Base-by-base conservation (phyloP, 2,797 vertebrate species). In the Aphelocoma californica region DNA sequence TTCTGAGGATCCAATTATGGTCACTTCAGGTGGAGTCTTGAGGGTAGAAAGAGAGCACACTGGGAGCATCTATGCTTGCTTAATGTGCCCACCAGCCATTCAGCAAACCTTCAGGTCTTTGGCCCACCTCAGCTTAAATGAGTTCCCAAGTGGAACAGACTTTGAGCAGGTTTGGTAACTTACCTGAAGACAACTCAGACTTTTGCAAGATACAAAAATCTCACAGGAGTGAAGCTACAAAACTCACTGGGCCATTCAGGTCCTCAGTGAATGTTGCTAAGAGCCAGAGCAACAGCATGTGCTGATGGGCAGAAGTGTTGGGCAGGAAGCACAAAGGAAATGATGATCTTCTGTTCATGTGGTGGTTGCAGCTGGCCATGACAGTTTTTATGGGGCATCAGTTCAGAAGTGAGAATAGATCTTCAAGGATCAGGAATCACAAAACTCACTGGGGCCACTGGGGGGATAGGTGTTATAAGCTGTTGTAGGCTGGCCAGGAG, bases 111-210 rank as follows among this genome's bases (percentile, higher is more conserved):
- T 36, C 29, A 48, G 29, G 23, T 36, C 47, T 62, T 75, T 47
- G 65, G 36, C 61, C 2, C 28, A 60, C 20, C 57, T 66, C 44
- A 26, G 24, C 9, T 31, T 75, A 42, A 44, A 3, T 0, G 0
- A 64, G 19, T 19, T 85, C 21, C 56, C 7, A 44, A 23, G n/a
- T 6, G 19, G 28, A 58, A 12, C 16, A 74, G 24, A 38, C 11
- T 74, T 87, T 15, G 31, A 71, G 26, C 23, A 47, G 62, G 28
- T 64, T 88, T 47, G 9, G 24, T 81, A 48, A 29, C 29, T 44
- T 78, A 23, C 42, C 23, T 70, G 31, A 79, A 34, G 24, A 38
- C 10, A 79, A 32, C 31, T 87, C 18, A 29, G 40, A 28, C 25
- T 88, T 87, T 54, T 70, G 17, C 12, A 79, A 62, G 20, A 18